Evolutionary conservation across 2,888 invertebrate species (phyloP).

Genomic region (Dendrolimus houi): DNA sequence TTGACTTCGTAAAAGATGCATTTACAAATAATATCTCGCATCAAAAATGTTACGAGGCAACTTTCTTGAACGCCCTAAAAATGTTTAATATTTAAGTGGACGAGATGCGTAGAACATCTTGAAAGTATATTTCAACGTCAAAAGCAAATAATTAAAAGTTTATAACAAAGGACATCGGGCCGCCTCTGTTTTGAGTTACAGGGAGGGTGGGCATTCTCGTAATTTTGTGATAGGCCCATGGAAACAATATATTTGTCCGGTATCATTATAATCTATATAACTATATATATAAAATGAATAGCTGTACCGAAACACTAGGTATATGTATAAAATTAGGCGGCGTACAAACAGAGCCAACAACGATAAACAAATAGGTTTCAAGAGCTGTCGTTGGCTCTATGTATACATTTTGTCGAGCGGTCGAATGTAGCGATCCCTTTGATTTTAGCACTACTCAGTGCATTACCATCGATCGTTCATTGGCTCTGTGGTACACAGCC

Average conservation of each 20-base stretch:
- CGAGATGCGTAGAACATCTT: neutral
- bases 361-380: no score
- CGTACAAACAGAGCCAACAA: no score
- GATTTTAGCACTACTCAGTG: no score
- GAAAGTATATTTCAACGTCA: neutral
- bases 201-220: neutral
- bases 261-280: no score
- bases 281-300: no score
- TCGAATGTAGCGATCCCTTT: no score
- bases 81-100: neutral
- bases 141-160: neutral
- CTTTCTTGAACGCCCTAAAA: neutral
- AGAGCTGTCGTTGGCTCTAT: no score
- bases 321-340: no score
- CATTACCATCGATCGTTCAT: no score
- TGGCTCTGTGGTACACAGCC: no score
- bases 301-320: no score
- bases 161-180: neutral
- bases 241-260: neutral
- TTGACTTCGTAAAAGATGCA: neutral
- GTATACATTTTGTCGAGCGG: no score
- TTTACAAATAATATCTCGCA: neutral
- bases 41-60: neutral
- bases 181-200: neutral
- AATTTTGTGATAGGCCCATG: neutral